These are phyloP conservation scores for Acanthis flammea DNA, from an alignment of 2,797 vertebrate genomes.

Conservation along the genomic window DNA sequence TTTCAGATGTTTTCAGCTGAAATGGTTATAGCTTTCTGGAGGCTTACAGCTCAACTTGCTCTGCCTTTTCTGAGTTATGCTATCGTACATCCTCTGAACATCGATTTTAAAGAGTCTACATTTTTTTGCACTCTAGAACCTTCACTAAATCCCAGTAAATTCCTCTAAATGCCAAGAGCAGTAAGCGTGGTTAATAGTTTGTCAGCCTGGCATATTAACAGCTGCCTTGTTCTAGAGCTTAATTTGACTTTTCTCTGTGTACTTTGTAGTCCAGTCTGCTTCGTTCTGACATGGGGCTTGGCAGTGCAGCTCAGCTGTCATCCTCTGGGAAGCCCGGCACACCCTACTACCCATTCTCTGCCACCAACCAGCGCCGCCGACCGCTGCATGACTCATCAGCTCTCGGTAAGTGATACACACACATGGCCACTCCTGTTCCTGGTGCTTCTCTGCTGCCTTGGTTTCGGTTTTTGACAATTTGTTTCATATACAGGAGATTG, in stretches of 20 bases:
- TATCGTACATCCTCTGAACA: neutral
- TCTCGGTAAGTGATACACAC: slow-evolving; percentile 78
- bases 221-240: neutral
- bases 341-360: slow-evolving; percentile 86
- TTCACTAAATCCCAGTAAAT: neutral
- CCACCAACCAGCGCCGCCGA: slow-evolving; percentile 88
- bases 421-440: neutral
- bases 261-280: slow-evolving; percentile 82
- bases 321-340: slow-evolving; percentile 86
- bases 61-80: neutral
- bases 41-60: neutral
- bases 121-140: neutral
- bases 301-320: slow-evolving; percentile 83
- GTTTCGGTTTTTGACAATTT: neutral
- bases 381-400: slow-evolving; percentile 86
- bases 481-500: neutral
- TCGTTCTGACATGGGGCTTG: slow-evolving; percentile 83
- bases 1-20: neutral
- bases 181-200: neutral
- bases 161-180: neutral
- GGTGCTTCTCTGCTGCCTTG: neutral
- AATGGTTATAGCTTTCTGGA: neutral
- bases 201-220: neutral
- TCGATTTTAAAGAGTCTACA: neutral
- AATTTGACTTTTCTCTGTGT: neutral